Conservation (phyloP, 1,140 invertebrate species). For the Notospermus geniculatus region DNA sequence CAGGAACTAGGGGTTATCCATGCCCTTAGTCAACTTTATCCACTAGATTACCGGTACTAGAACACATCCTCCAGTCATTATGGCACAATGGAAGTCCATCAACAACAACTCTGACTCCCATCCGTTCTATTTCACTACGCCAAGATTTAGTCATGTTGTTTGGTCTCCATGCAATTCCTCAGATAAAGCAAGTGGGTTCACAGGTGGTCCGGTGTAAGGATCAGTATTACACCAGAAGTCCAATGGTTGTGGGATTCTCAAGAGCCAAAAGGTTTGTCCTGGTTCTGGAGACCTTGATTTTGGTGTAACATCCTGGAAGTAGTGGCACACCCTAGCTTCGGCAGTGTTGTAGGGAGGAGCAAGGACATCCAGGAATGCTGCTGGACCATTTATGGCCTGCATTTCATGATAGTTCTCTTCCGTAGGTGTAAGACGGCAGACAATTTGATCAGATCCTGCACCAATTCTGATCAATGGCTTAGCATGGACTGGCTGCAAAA, state of each 20-base stretch:
- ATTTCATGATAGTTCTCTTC: constrained; percentile 84
- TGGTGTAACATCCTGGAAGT: constrained; percentile 38
- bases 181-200: no score
- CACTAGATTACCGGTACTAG: no score
- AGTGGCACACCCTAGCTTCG: constrained; percentile 45
- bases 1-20: no score
- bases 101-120: no score
- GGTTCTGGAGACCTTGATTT: background rate
- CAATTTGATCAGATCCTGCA: constrained; percentile 8
- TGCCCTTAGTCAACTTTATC: no score
- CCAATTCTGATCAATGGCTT: background rate
- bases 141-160: no score
- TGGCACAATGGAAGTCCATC: no score
- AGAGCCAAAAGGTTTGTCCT: constrained; percentile 24
- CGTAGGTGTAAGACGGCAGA: constrained; percentile 67
- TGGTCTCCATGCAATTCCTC: no score
- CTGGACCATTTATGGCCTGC: constrained; percentile 65
- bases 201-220: constrained; percentile 35
- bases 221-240: constrained; percentile 44
- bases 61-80: no score
- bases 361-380: constrained; percentile 87
- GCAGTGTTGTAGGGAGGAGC: constrained; percentile 74
- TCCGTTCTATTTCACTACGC: no score
- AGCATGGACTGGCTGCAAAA: constrained; percentile 10
- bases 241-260: constrained; percentile 31